phyloP scores from a whole-genome alignment of 2,113 vertebrate species.

The Cacatua alba region DNA sequence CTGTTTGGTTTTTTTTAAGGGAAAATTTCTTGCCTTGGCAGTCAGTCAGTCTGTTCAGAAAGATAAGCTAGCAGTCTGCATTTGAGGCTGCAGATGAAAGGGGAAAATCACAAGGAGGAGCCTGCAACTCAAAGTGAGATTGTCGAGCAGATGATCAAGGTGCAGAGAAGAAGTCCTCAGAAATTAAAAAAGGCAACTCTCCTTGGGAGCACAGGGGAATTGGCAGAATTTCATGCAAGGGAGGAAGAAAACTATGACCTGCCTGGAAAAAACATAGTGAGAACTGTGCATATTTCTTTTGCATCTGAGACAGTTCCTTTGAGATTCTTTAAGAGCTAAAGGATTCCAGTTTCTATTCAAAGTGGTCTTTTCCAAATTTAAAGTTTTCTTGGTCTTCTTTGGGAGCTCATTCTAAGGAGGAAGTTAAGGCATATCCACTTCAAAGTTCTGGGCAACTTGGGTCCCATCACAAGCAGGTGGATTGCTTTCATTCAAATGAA shows the following conservation, averaged over 20 bases:
- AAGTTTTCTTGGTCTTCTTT: neutral
- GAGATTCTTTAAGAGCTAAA: neutral
- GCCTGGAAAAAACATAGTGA: neutral
- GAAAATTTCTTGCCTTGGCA: neutral
- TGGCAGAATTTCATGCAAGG: neutral
- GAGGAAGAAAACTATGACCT: neutral
- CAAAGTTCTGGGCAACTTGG: neutral
- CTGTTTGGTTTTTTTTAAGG: neutral
- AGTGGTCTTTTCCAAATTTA: neutral
- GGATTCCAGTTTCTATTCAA: neutral
- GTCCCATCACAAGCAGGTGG: neutral
- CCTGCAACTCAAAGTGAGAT: neutral
- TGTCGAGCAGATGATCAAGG: neutral
- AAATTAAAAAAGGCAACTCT: neutral
- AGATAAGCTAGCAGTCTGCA: neutral
- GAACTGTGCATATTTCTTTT: neutral
- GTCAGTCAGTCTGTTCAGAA: neutral
- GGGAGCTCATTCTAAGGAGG: neutral
- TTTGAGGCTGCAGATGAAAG: neutral
- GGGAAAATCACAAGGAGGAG: neutral
- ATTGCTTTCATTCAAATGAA: neutral
- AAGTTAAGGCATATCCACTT: neutral
- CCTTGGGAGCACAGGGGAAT: neutral
- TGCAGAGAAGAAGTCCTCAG: neutral
- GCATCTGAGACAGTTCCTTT: neutral